Conservation (phyloP, 2,888 invertebrate species). For the Esperia sulphurella region DNA sequence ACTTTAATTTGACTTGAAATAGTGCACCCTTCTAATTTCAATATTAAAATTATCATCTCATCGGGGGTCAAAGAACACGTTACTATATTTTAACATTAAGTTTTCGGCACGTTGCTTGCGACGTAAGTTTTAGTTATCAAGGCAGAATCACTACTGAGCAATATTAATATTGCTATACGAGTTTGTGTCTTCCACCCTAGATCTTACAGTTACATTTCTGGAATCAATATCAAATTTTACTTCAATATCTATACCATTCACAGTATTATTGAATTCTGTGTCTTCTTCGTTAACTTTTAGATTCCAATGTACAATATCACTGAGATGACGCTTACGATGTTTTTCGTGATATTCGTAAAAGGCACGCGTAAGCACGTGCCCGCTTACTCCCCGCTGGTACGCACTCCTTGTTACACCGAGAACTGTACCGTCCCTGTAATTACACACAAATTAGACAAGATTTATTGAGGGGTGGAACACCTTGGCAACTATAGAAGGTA, state of each 20-base stretch:
- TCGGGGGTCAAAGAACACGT: conserved; percentile 71
- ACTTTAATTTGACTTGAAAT: conserved; percentile 64
- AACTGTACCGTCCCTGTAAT: conserved; percentile 74
- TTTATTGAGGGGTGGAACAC: conserved; percentile 78
- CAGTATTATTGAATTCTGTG: conserved; percentile 16
- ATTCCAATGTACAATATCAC: conserved; percentile 24
- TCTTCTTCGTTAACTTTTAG: conserved; percentile 13
- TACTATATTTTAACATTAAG: conserved; percentile 60
- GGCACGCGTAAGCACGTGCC: conserved; percentile 76
- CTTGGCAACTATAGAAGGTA: conserved; percentile 76
- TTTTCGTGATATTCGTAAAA: conserved; percentile 16
- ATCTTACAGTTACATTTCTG: conserved; percentile 46
- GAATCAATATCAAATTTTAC: conserved; percentile 31
- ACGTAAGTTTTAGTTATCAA: conserved; percentile 54
- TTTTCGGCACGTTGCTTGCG: conserved; percentile 62
- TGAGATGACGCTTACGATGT: conserved; percentile 25
- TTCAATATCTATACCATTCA: conserved; percentile 31
- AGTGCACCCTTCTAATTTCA: conserved; percentile 62
- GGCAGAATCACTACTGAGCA: conserved; percentile 24
- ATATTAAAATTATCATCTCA: conserved; percentile 68
- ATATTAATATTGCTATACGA: conserved; percentile 37
- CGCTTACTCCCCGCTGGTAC: conserved; percentile 67
- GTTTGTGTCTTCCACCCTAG: conserved; percentile 45
- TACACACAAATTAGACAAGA: conserved; percentile 80
- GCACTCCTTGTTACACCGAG: conserved; percentile 75